Evolutionary conservation across 2,888 invertebrate genomes (phyloP).

Genomic region (Agrenia bidenticulata): DNA sequence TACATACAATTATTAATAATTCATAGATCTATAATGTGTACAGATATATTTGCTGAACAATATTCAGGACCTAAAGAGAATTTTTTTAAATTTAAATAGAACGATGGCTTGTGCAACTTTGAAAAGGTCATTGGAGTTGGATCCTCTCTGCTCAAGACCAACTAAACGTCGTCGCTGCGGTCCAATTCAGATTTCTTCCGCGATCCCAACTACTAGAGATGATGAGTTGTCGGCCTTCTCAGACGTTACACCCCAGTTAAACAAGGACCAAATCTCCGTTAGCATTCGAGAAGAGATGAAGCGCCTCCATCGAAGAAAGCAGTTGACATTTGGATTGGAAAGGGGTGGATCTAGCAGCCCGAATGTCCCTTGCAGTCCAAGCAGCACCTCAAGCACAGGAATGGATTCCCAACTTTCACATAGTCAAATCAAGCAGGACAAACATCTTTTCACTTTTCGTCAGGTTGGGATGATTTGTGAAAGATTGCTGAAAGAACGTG

Average conservation of each 20-base stretch:
- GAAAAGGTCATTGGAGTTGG: slow-evolving; percentile 92
- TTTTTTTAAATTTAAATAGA: too few species aligned
- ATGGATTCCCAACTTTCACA: neutral
- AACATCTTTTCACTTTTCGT: slow-evolving; percentile 90
- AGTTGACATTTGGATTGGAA: slow-evolving; percentile 65
- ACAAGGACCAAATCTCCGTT: slow-evolving; percentile 84
- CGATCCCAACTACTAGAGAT: slow-evolving; percentile 57
- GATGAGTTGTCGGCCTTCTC: slow-evolving; percentile 67
- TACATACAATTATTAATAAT: neutral
- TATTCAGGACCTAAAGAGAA: too few species aligned
- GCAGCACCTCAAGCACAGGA: neutral
- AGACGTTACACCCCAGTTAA: slow-evolving; percentile 25
- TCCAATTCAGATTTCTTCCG: slow-evolving; percentile 56
- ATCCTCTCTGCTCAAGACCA: slow-evolving; percentile 81
- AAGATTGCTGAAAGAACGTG: slow-evolving; percentile 92
- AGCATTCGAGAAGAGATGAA: slow-evolving; percentile 90
- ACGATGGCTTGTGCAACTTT: slow-evolving; percentile 96
- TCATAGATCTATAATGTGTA: neutral
- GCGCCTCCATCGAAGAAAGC: slow-evolving; percentile 83
- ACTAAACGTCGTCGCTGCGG: slow-evolving; percentile 82
- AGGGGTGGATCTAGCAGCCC: slow-evolving; percentile 26
- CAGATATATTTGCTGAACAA: too few species aligned
- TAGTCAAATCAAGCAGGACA: slow-evolving; percentile 61
- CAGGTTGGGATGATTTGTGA: slow-evolving; percentile 96
- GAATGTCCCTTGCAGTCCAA: slow-evolving; percentile 46